A percentile compares a stretch with the other conserved stretches of the same genome.
These are phyloP conservation scores for Drosophila antonietae DNA, from an alignment of 2,888 invertebrate genomes.

Conservation along the genomic window DNA sequence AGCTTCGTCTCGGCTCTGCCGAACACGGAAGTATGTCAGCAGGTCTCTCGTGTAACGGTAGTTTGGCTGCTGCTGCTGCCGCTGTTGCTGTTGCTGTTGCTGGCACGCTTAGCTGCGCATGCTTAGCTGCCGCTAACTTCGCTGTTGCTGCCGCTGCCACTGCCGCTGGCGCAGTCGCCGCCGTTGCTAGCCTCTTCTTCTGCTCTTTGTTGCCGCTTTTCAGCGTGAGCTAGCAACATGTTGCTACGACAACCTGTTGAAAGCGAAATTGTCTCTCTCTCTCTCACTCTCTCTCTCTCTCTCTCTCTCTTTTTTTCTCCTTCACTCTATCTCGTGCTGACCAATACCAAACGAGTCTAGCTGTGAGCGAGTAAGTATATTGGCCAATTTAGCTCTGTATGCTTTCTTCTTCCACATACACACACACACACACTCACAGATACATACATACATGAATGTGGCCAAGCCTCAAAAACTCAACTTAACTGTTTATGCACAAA, in stretches of 20 bases:
- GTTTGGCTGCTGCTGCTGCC: constrained; percentile 63
- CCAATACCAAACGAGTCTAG: constrained; percentile 58
- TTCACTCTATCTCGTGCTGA: constrained; percentile 26
- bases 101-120: constrained; percentile 76
- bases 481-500: constrained; percentile 74
- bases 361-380: constrained; percentile 28
- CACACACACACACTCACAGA: constrained; percentile 13
- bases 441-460: constrained; percentile 20
- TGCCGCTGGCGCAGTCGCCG: constrained; percentile 8
- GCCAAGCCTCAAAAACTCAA: constrained; percentile 75
- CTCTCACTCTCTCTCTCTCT: not conserved
- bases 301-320: not conserved
- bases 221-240: constrained; percentile 60
- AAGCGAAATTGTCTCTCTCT: constrained; percentile 81
- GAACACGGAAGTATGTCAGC: constrained; percentile 85
- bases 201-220: constrained; percentile 52
- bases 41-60: constrained; percentile 85
- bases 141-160: constrained; percentile 32
- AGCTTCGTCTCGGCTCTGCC: constrained; percentile 64
- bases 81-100: constrained; percentile 23
- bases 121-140: constrained; percentile 64
- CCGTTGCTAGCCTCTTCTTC: constrained; percentile 26
- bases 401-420: constrained; percentile 56
- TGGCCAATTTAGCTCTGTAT: constrained; percentile 48
- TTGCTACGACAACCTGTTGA: constrained; percentile 83